Conservation (phyloP, 1,140 invertebrate species). For the Mactra quadrangularis region DNA sequence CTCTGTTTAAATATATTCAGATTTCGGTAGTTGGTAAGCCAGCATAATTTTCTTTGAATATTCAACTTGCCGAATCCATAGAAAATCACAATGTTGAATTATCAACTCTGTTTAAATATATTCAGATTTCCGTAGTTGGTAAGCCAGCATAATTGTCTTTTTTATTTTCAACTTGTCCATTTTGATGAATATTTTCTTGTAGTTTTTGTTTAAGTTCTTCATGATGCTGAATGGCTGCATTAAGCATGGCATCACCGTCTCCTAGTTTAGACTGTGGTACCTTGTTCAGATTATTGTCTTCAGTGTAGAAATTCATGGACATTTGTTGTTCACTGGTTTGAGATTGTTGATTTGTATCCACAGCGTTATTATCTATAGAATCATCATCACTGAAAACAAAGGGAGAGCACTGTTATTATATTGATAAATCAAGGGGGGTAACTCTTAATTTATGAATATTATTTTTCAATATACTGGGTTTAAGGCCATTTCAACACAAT, state of each 20-base stretch:
- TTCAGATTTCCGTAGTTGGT: constrained; percentile 53
- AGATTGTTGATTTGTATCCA: constrained; percentile 8
- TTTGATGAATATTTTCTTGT: background rate
- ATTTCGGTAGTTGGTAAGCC: background rate
- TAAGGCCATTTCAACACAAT: too few relatives aligned
- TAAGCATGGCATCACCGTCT: constrained; percentile 43
- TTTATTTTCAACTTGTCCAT: constrained; percentile 52
- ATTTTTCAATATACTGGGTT: too few relatives aligned
- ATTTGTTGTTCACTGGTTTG: constrained; percentile 47
- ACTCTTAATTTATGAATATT: too few relatives aligned
- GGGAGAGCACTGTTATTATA: too few relatives aligned
- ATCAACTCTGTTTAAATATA: background rate
- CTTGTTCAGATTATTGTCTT: constrained; percentile 59
- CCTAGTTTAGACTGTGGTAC: constrained; percentile 56
- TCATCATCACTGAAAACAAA: constrained; percentile 61
- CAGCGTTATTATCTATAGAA: constrained; percentile 51
- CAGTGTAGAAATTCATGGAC: constrained; percentile 57
- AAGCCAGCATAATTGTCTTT: constrained; percentile 51
- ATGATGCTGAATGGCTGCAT: constrained; percentile 40
- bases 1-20: background rate
- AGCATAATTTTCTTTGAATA: background rate
- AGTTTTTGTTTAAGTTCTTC: constrained; percentile 1
- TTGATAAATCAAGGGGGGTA: too few relatives aligned
- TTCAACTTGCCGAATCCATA: too few relatives aligned
- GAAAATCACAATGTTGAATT: constrained; percentile 37